Base-by-base conservation (phyloP, 1,140 invertebrate genomes). In the Drosophila mojavensis region DNA sequence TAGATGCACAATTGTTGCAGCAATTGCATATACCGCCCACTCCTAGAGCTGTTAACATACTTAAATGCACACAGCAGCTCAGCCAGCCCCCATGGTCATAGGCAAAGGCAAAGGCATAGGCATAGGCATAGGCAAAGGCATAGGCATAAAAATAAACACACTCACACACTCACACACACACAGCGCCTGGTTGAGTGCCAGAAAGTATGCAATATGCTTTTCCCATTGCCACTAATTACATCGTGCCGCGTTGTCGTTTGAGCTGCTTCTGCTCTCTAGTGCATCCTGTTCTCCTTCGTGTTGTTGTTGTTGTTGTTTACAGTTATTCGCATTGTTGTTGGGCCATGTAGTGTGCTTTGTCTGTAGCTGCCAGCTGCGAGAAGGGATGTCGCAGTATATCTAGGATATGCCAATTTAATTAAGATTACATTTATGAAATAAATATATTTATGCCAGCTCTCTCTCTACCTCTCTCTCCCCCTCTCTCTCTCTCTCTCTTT, bases 191-290 rank as follows among this genome's bases (percentile, higher is more conserved):
- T 86, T 65, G 62, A 85, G 82, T 79, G 56, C 72, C 84, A 83
- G 83, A 65, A 89, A 86, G 83, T 86, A 84, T 89, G 83, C 80
- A 64, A 81, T 85, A 76, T 70, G 81, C 64, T 79, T 78, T 64
- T 70, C 13, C 59, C 59, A 85, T 85, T 85, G 79, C 82, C 81
- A 86, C 81, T 85, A 86, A 85, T 85, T 85, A 85, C 82, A 75
- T 71, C 75, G 63, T 75, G 71, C 75, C 79, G 75, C 67, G 75
- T 63, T 60, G 63, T 48, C 69, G 56, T 55, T 43, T 51, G 55
- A 50, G 45, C 55, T 50, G 53, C 54, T 53, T 59, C n/a, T 72
- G 24, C 33, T 30, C n/a, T 39, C 41, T 56, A 56, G 64, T 55
- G 10, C 64, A 54, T 36, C 28, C 17, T 45, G 20, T 54, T 61